A percentile compares a stretch with the other conserved stretches of the same genome.
Conservation (phyloP, 35 echinoderm and acorn worm species). For the Acanthaster planci region DNA sequence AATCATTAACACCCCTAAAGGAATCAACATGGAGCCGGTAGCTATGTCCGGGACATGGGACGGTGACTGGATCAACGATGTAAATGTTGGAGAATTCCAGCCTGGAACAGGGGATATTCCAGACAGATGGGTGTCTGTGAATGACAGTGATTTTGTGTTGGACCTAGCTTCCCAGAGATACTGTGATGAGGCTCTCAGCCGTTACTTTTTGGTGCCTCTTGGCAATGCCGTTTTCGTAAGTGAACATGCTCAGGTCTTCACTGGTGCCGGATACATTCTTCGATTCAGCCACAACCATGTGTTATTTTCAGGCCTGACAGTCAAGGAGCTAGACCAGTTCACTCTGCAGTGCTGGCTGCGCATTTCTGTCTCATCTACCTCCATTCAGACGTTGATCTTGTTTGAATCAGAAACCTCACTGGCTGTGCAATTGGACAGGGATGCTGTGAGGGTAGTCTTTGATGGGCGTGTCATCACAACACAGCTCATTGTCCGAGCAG, state of each 20-base stretch:
- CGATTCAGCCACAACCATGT: conserved; percentile 40
- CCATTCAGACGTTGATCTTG: conserved; percentile 37
- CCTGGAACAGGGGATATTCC: not conserved
- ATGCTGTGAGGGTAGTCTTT: conserved; percentile 6
- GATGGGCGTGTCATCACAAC: conserved; percentile 28
- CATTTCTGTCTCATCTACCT: not conserved
- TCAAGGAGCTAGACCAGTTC: conserved; percentile 45
- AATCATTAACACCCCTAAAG: conserved; percentile 5
- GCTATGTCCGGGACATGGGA: conserved; percentile 60
- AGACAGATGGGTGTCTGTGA: conserved; percentile 38
- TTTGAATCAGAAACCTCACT: conserved; percentile 31
- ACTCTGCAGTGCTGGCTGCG: conserved; percentile 53
- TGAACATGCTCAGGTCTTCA: conserved; percentile 25
- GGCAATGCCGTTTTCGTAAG: conserved; percentile 29
- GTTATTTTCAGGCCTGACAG: not conserved
- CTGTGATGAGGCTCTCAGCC: conserved; percentile 29
- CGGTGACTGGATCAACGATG: conserved; percentile 59
- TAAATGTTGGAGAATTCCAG: conserved; percentile 41
- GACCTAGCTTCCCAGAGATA: conserved; percentile 44
- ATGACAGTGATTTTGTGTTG: conserved; percentile 40
- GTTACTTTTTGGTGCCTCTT: not conserved
- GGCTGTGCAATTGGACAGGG: not conserved
- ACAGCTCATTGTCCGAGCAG: conserved; percentile 5
- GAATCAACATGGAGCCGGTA: not conserved
- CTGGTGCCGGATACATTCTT: conserved; percentile 45